Percentiles rank a stretch among this genome's conserved stretches.
Conservation (phyloP, 2,113 vertebrate species). For the Nothobranchius kuhntae region DNA sequence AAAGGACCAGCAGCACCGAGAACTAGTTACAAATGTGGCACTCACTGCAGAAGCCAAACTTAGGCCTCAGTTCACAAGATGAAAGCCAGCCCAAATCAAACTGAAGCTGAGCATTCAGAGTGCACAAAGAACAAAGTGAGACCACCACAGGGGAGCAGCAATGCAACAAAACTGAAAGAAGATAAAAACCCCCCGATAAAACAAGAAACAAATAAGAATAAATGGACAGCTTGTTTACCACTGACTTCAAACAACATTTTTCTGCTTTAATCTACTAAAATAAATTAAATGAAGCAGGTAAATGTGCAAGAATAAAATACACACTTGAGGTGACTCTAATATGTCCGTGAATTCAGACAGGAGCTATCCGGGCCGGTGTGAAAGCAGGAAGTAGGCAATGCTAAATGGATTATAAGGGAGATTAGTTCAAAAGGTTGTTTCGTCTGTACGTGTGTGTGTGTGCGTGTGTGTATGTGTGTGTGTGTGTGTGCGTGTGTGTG, state of each 20-base stretch:
- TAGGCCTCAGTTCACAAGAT: constrained; percentile 36
- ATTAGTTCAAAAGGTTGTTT: constrained; percentile 51
- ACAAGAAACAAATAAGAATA: constrained; percentile 19
- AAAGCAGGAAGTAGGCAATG: constrained; percentile 33
- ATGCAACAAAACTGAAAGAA: constrained; percentile 42
- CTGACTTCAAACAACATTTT: constrained; percentile 14
- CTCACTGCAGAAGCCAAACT: constrained; percentile 18
- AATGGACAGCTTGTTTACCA: constrained; percentile 35
- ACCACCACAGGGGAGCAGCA: constrained; percentile 36
- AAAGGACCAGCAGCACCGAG: not conserved
- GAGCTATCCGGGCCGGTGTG: constrained; percentile 41
- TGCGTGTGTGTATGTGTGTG: constrained; percentile 3
- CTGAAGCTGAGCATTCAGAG: constrained; percentile 25
- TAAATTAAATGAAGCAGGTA: not conserved
- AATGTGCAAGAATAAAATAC: constrained; percentile 13
- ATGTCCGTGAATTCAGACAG: constrained; percentile 40
- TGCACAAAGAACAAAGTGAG: constrained; percentile 33
- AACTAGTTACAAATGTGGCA: constrained; percentile 25
- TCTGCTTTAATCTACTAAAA: constrained; percentile 19
- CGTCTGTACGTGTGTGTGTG: not conserved
- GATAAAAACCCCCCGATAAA: constrained; percentile 7
- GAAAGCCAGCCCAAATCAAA: constrained; percentile 32
- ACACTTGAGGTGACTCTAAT: constrained; percentile 2
- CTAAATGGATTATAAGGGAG: constrained; percentile 53
- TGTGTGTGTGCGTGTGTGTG: constrained; percentile 4